Evolutionary conservation across 2,113 vertebrate species (phyloP), one percentile per base, ranked within the genome.

Genomic region (Stigmatopora argus): DNA sequence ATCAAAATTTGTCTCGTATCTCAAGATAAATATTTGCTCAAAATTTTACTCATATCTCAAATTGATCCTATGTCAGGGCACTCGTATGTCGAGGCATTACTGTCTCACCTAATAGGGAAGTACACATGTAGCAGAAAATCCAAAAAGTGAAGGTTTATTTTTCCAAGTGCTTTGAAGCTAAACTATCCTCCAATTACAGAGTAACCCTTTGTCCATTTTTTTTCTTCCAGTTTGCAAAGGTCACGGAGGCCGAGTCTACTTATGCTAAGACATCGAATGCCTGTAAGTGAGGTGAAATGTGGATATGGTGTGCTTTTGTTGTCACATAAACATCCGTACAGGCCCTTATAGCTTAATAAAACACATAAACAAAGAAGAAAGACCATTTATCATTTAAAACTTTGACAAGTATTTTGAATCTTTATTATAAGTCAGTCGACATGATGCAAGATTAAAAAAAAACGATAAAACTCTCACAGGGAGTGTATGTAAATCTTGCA

Each of bases 201-300:
- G 46, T 7, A 5, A 46, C 9, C 38, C 7, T 14, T 21, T 52
- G 35, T 18, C 35, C 49, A 12, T 23, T 1, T 53, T 52, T 68
- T 17, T 66, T 19, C 19, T 8, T 21, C 35, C 79, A 92, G 91
- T 87, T 67, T 92, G 90, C 77, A 90, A 79, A 82, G 90, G 91
- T 66, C 90, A 90, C 0, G 89, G 91, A 2, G 90, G 90, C 0
- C 72, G 80, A 57, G 85, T 90, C 51, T 79, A 88, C 74, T 73
- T 92, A 78, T 92, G 91, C 87, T 92, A 82, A 91, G 60, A 26
- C 47, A 26, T 45, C 46, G 38, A 49, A 66, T 1, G 15, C 11
- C 66, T 18, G 6, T 68, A 59, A 64, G 66, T 56, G 38, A 53
- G 58, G 72, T 13, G 23, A 56, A 15, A 21, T 2, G 21, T 59